Base-by-base conservation (phyloP, 2,797 vertebrate genomes). In the Trachops cirrhosus region DNA sequence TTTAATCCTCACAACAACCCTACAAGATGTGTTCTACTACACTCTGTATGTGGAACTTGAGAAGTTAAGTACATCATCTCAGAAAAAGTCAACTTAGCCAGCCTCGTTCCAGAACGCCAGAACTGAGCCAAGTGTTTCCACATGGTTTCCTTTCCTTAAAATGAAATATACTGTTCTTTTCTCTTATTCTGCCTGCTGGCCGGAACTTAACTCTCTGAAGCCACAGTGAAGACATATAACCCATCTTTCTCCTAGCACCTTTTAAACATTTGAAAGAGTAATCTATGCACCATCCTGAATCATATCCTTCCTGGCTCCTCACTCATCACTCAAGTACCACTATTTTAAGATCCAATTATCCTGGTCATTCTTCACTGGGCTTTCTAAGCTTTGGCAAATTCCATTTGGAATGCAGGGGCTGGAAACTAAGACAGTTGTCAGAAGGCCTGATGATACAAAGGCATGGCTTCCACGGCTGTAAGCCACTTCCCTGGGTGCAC, bases 371-470 rank as follows among this genome's bases (percentile, higher is more conserved):
- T 89, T 59, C 79, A 73, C 8, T 34, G 32, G 24, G 29, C 39
- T 91, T 91, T 64, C 54, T 41, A 94, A 85, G 12, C 91, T 89
- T 70, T 7, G 37, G 15, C 9, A 92, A 77, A 70, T 62, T 5
- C 6, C 57, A 48, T 64, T 64, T 70, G 54, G 85, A 83, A 74
- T 78, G 4, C 16, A 67, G 16, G 26, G 2, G 24, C 32, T 79
- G 19, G n/a, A 92, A 78, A 50, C 7, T 83, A 57, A 78, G 59
- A 29, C 29, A 50, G 19, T 26, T 90, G 19, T 80, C 73, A 78
- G n/a, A 32, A 93, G 7, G 3, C 8, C 64, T 59, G 50, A 22
- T 9, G 44, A 64, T 32, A 24, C 12, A 34, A 62, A 46, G 8
- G 11, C 16, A 50, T 21, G 34, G 9, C 9, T 24, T 0, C 22